Conservation (phyloP, 2,113 vertebrate genomes). For the Phainopepla nitens region DNA sequence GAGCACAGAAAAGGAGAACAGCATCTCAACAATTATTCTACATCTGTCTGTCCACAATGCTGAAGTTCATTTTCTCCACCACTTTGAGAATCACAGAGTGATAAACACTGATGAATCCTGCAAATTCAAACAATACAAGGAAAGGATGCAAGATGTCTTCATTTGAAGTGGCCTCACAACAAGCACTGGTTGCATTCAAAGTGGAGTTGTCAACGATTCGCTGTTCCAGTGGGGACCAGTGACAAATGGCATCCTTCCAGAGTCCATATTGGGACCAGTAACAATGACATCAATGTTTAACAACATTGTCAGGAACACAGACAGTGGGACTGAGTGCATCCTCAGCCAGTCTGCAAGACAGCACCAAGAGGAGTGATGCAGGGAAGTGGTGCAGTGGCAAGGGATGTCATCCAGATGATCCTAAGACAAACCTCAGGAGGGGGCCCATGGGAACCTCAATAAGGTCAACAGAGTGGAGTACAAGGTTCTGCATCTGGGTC, state of each 20-base stretch:
- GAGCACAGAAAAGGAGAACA: not conserved
- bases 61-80: not conserved
- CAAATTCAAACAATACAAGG: not conserved
- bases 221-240: not conserved
- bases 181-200: not conserved
- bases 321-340: not conserved
- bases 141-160: not conserved
- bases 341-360: not conserved
- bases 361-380: not conserved
- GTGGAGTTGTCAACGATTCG: accelerated
- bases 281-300: not conserved
- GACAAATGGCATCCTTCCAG: not conserved
- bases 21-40: not conserved
- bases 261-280: not conserved
- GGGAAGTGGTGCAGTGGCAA: not conserved
- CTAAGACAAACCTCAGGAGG: not conserved
- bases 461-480: not conserved
- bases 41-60: not conserved
- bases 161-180: not conserved
- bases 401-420: not conserved
- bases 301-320: not conserved
- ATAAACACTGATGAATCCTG: not conserved
- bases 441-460: not conserved
- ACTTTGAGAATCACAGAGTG: not conserved
- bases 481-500: not conserved